Conservation (phyloP, 2,113 vertebrate species). For the Carassius auratus region DNA sequence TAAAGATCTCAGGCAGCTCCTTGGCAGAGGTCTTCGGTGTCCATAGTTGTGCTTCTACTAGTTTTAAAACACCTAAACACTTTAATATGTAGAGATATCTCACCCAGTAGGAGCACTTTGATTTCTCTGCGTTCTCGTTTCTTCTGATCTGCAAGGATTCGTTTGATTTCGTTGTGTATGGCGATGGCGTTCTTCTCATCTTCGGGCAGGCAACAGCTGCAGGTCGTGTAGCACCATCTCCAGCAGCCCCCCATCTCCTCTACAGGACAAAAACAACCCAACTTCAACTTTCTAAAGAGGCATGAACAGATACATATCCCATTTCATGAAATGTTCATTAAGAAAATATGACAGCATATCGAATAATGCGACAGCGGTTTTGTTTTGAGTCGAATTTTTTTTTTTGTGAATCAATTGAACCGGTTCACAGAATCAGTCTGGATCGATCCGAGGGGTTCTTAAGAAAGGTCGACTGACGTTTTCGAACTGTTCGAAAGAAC, state of each 20-base stretch:
- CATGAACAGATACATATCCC: neutral
- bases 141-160: conserved; percentile 80
- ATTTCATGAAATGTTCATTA: neutral
- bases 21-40: neutral
- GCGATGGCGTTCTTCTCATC: conserved; percentile 76
- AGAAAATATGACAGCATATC: neutral
- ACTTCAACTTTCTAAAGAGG: neutral
- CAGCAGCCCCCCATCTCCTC: conserved; percentile 71
- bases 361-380: neutral
- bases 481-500: neutral
- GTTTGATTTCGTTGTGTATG: conserved; percentile 82
- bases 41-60: neutral
- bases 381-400: neutral
- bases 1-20: neutral
- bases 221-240: conserved; percentile 68
- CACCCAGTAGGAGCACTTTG: conserved; percentile 87
- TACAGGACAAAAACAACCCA: neutral
- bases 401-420: neutral
- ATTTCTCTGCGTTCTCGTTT: conserved; percentile 78
- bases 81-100: conserved; percentile 47
- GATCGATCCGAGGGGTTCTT: neutral
- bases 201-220: conserved; percentile 80
- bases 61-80: neutral
- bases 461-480: neutral
- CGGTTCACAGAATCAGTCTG: neutral